These are phyloP conservation scores for Cheilosia vulpina DNA, from an alignment of 2,888 invertebrate genomes.

Conservation along the genomic window DNA sequence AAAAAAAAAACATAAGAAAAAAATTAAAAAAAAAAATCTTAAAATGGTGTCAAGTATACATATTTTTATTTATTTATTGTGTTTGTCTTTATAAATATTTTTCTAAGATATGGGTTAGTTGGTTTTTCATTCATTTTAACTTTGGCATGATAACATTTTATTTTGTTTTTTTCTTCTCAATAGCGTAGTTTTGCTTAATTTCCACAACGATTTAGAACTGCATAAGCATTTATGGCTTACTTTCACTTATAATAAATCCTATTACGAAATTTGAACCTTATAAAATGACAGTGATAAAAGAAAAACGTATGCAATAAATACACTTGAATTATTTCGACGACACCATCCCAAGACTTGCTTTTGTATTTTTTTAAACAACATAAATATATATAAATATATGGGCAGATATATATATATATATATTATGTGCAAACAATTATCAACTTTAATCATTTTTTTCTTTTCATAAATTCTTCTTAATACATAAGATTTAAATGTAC, in stretches of 20 bases:
- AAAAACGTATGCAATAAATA: slow-evolving; percentile 27
- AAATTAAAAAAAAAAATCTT: slow-evolving; percentile 37
- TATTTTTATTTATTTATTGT: slow-evolving; percentile 19
- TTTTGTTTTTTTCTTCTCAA: neutral
- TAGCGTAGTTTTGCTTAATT: slow-evolving; percentile 5
- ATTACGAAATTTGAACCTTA: slow-evolving; percentile 1
- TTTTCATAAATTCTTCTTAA: slow-evolving; percentile 19
- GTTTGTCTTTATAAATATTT: slow-evolving; percentile 13
- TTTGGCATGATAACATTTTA: neutral
- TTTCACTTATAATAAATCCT: slow-evolving; percentile 8
- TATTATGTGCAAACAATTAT: slow-evolving; percentile 55
- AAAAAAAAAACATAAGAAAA: slow-evolving; percentile 5
- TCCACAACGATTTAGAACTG: slow-evolving; percentile 7
- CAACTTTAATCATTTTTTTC: slow-evolving; percentile 48
- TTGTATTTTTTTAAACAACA: slow-evolving; percentile 14
- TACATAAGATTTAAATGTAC: slow-evolving; percentile 25
- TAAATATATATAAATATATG: neutral
- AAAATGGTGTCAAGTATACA: slow-evolving; percentile 40
- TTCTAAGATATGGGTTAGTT: neutral
- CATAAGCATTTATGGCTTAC: slow-evolving; percentile 4
- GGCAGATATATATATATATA: neutral
- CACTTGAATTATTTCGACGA: slow-evolving; percentile 47
- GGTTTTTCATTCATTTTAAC: neutral
- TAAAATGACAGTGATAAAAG: slow-evolving; percentile 1
- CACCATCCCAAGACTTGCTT: slow-evolving; percentile 54